Evolutionary conservation across 1,140 invertebrate species (phyloP).

Genomic region (Micrasema minimum): DNA sequence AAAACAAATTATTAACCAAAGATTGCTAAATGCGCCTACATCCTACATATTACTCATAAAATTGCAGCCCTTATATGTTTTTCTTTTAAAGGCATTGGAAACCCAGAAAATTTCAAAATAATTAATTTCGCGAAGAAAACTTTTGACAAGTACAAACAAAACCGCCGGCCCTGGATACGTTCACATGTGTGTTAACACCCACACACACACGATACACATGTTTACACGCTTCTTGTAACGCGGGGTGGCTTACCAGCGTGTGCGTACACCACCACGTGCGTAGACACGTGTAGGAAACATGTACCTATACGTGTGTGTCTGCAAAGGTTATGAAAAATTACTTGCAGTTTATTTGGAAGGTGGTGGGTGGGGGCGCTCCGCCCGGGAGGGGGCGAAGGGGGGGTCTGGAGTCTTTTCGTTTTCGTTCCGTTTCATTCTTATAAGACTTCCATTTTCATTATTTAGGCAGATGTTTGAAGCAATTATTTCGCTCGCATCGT

Average conservation of each 20-base stretch:
- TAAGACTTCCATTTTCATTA: constrained; percentile 18
- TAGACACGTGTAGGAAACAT: background rate
- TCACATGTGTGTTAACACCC: background rate
- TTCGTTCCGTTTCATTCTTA: background rate
- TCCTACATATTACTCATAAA: too few relatives aligned
- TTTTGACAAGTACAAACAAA: too few relatives aligned
- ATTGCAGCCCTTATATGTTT: too few relatives aligned
- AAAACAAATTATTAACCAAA: too few relatives aligned
- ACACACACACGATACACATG: background rate
- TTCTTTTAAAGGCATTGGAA: too few relatives aligned
- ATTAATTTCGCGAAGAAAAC: too few relatives aligned
- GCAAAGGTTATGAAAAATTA: constrained; percentile 41
- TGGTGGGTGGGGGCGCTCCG: background rate
- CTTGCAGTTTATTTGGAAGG: constrained; percentile 37
- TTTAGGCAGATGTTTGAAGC: constrained; percentile 8
- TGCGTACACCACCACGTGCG: background rate
- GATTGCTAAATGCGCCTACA: too few relatives aligned
- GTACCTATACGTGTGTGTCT: background rate
- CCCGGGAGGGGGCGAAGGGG: background rate
- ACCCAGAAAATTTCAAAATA: too few relatives aligned
- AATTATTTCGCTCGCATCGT: constrained; percentile 9
- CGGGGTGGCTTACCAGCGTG: background rate
- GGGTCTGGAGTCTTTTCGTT: background rate
- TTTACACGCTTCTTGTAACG: background rate
- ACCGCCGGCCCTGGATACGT: background rate